Evolutionary conservation across 53 echinoderm and acorn worm species (phyloP).

Genomic region (Pentamera pediparva): DNA sequence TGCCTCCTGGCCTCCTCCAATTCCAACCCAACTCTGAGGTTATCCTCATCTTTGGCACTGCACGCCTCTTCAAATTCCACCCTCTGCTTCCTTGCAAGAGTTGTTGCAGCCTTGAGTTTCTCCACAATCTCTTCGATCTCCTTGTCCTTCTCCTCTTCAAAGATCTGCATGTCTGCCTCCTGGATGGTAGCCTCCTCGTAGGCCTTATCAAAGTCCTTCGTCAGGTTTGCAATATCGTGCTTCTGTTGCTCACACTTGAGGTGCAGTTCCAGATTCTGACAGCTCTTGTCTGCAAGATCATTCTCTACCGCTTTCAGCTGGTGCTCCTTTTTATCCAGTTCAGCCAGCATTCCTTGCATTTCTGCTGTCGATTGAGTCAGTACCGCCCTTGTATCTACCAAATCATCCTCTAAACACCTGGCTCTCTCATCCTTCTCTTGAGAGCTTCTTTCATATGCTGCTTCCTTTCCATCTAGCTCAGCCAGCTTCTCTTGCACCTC

Average conservation of each 20-base stretch:
- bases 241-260: neutral
- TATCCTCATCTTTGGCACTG: constrained; percentile 21
- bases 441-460: neutral
- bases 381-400: constrained; percentile 6
- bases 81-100: constrained; percentile 15
- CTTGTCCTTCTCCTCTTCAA: constrained; percentile 31
- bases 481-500: neutral
- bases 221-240: neutral
- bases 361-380: neutral
- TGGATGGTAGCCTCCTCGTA: constrained; percentile 5
- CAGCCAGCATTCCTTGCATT: constrained; percentile 1
- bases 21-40: neutral
- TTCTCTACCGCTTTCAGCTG: no score
- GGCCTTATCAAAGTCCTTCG: constrained; percentile 14
- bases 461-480: neutral
- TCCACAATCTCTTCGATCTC: constrained; percentile 20
- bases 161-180: constrained; percentile 21
- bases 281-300: no score
- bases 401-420: constrained; percentile 30
- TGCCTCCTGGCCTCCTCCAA: constrained; percentile 1
- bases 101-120: neutral
- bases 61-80: constrained; percentile 6
- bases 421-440: constrained; percentile 8
- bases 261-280: neutral
- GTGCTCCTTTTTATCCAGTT: no score